These are phyloP conservation scores for Oreochromis grahami DNA, from an alignment of 2,797 vertebrate genomes.

Conservation along the genomic window DNA sequence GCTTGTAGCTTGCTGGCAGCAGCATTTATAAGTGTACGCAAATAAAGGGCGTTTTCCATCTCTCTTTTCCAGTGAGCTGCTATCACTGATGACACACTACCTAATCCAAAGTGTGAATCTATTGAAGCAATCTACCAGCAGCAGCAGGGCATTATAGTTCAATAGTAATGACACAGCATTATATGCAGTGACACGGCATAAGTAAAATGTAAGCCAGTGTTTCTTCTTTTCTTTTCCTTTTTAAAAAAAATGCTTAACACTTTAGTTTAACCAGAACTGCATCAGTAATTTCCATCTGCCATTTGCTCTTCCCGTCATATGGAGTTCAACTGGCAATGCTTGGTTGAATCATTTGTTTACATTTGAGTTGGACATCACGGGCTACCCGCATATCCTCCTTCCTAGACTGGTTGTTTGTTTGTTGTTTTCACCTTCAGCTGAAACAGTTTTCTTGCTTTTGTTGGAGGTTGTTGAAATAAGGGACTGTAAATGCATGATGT, in stretches of 20 bases:
- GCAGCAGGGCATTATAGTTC: not conserved
- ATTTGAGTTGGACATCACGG: not conserved
- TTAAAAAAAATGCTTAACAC: not conserved
- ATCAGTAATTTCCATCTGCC: not conserved
- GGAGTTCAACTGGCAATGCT: not conserved
- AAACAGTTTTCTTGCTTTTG: not conserved
- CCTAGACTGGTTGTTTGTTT: not conserved
- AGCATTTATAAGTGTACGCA: not conserved
- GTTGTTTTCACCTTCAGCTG: not conserved
- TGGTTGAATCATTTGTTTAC: not conserved
- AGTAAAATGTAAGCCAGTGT: accelerated
- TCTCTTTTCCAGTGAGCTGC: not conserved
- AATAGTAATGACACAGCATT: not conserved
- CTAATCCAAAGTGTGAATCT: not conserved
- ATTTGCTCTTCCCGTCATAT: not conserved
- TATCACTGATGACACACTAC: not conserved
- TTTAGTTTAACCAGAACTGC: not conserved
- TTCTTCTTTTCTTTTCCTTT: not conserved
- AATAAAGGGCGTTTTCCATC: not conserved
- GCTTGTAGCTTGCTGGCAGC: accelerated
- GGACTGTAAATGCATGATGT: not conserved
- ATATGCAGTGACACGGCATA: not conserved
- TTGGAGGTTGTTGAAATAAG: not conserved
- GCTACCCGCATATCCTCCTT: not conserved
- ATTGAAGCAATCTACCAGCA: not conserved